These are phyloP conservation scores for Eulemur rubriventer DNA, from an alignment of 2,797 vertebrate species.

Conservation along the genomic window DNA sequence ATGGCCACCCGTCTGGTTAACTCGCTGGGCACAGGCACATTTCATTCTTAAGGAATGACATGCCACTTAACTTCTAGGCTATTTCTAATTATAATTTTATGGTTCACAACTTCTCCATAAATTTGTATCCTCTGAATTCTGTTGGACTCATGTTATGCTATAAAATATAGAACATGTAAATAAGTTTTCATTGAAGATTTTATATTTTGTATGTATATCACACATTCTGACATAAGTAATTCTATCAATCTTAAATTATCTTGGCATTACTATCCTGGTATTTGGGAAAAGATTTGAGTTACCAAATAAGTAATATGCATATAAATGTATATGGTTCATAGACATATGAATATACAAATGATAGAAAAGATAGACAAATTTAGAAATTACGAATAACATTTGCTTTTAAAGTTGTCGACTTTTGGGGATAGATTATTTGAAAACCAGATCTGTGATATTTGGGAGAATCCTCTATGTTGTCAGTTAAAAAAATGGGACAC, in stretches of 20 bases:
- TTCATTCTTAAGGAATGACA: not conserved
- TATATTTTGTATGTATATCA: not conserved
- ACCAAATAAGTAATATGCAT: not conserved
- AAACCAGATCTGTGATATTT: not conserved
- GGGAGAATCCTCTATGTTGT: not conserved
- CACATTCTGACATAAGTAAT: not conserved
- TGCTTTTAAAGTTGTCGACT: slow-evolving; percentile 26
- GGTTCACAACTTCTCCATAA: not conserved
- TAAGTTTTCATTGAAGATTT: slow-evolving; percentile 1
- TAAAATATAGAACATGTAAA: not conserved
- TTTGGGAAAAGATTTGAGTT: slow-evolving; percentile 11
- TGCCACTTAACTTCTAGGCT: not conserved
- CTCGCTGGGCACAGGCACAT: not conserved
- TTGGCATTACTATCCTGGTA: not conserved
- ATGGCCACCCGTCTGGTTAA: not conserved
- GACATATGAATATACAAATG: not conserved
- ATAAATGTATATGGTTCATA: not conserved
- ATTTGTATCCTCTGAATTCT: not conserved
- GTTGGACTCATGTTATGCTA: not conserved
- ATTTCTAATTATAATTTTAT: not conserved
- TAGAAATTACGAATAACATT: not conserved
- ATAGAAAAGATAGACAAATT: not conserved
- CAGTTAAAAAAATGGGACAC: not conserved
- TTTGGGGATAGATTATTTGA: not conserved
- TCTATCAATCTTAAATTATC: not conserved